These are phyloP conservation scores for Luscinia megarhynchos DNA, from an alignment of 2,797 vertebrate species.

Conservation along the genomic window DNA sequence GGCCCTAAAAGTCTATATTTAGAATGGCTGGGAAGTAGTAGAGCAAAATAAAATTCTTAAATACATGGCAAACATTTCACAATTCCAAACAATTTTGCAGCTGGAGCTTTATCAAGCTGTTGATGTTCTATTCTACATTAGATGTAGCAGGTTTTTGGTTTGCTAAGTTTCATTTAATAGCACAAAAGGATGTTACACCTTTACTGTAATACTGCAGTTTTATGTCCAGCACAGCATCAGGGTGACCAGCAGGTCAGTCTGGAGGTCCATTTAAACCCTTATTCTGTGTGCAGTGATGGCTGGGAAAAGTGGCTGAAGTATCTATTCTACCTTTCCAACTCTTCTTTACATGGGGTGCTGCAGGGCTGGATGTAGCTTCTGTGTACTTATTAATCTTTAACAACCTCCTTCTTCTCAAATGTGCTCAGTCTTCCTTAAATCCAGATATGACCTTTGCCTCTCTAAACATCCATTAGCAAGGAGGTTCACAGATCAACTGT, in stretches of 20 bases:
- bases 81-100: not conserved
- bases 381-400: not conserved
- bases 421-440: not conserved
- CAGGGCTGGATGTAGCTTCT: not conserved
- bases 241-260: not conserved
- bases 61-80: not conserved
- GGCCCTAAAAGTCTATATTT: not conserved
- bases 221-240: rapidly evolving
- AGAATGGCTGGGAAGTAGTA: not conserved
- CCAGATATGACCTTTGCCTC: not conserved
- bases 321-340: not conserved
- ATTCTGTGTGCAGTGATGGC: rapidly evolving
- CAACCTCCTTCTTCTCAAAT: not conserved
- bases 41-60: not conserved
- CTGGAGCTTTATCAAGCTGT: not conserved
- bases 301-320: not conserved
- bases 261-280: not conserved
- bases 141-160: not conserved
- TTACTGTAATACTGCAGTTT: not conserved
- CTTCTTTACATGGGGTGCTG: not conserved
- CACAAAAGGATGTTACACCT: not conserved
- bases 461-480: not conserved
- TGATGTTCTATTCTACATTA: not conserved
- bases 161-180: not conserved
- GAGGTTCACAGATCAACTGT: not conserved